Conservation (phyloP, 2,888 invertebrate species). For the Perizoma affinitatum region DNA sequence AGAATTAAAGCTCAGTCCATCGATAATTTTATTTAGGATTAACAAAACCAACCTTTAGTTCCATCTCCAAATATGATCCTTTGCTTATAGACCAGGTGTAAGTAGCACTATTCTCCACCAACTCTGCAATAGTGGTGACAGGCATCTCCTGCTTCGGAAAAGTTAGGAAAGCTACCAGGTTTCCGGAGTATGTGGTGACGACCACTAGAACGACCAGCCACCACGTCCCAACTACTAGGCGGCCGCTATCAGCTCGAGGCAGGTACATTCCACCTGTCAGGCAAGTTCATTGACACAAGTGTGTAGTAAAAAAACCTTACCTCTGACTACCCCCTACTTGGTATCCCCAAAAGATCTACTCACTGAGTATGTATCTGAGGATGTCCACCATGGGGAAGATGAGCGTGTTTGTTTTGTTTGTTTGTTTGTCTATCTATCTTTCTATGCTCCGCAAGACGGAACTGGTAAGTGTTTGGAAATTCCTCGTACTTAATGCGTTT, state of each 20-base stretch:
- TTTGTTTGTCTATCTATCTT: no score
- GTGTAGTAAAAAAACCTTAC: no score
- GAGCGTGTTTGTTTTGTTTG: no score
- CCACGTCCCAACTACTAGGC: constrained; percentile 94
- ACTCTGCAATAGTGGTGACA: constrained; percentile 87
- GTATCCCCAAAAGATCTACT: no score
- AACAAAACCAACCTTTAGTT: constrained; percentile 62
- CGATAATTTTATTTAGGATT: no score
- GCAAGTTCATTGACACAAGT: not conserved
- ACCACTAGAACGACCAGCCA: constrained; percentile 95
- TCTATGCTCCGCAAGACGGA: no score
- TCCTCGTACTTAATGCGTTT: no score
- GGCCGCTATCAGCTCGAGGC: constrained; percentile 93
- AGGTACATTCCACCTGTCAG: constrained; percentile 92
- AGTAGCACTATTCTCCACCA: constrained; percentile 82
- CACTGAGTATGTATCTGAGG: no score
- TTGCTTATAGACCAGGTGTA: constrained; percentile 91
- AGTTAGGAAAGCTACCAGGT: constrained; percentile 95
- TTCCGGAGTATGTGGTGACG: constrained; percentile 96
- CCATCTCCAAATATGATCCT: constrained; percentile 89
- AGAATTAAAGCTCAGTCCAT: no score
- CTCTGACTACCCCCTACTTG: no score
- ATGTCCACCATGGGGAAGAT: no score
- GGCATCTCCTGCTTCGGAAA: constrained; percentile 93
- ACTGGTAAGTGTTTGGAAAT: no score